Conservation (phyloP, 1,140 invertebrate genomes). For the Dendrolimus punctatus region DNA sequence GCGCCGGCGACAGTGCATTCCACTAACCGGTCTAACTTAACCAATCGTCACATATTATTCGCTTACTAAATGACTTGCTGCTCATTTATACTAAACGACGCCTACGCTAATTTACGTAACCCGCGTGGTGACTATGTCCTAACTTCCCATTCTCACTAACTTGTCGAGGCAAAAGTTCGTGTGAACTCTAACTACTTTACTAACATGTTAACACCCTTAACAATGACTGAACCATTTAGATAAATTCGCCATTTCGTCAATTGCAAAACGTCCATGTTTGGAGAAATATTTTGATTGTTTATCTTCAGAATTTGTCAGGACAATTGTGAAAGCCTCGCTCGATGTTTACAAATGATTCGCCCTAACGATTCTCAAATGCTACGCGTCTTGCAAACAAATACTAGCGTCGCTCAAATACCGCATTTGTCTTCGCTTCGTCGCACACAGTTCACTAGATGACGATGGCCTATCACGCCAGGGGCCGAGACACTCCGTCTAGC, state of each 20-base stretch:
- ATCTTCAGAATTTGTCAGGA: conserved; percentile 51
- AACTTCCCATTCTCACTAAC: conserved; percentile 55
- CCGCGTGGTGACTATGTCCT: conserved; percentile 46
- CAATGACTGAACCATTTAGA: conserved; percentile 69
- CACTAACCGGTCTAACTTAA: conserved; percentile 51
- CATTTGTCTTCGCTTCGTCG: conserved; percentile 25
- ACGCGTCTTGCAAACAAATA: conserved; percentile 60
- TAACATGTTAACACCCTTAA: conserved; percentile 66
- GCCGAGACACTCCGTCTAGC: conserved; percentile 9
- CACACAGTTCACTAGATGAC: not conserved
- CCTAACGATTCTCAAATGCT: conserved; percentile 66
- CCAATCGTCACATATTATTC: conserved; percentile 37
- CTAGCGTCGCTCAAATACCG: conserved; percentile 38
- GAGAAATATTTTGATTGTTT: conserved; percentile 64
- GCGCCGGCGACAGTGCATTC: conserved; percentile 65
- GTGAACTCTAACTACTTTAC: conserved; percentile 65
- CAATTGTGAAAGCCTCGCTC: conserved; percentile 50
- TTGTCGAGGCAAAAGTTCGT: conserved; percentile 51
- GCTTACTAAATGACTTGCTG: conserved; percentile 37
- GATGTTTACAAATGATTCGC: conserved; percentile 60
- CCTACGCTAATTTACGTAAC: conserved; percentile 42
- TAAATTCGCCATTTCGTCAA: conserved; percentile 64
- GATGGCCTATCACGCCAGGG: not conserved
- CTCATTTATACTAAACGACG: conserved; percentile 36
- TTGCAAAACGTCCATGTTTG: conserved; percentile 68